A percentile compares a stretch with the other conserved stretches of the same genome.
Conservation (phyloP, 2,888 invertebrate species). For the Cheilosia urbana region DNA sequence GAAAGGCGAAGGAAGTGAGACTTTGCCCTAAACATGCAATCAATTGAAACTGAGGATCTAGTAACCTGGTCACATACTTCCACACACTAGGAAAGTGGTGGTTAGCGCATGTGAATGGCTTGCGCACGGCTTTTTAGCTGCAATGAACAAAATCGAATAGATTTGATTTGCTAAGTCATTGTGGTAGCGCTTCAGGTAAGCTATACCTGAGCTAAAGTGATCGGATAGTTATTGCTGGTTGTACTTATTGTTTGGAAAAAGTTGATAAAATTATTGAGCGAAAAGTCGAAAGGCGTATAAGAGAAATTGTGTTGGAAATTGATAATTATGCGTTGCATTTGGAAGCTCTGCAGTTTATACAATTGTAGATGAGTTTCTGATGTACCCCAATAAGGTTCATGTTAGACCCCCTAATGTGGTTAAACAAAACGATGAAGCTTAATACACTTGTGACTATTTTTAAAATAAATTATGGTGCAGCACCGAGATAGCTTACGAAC, state of each 20-base stretch:
- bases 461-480: too few species aligned
- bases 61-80: conserved; percentile 48
- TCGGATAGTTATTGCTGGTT: conserved; percentile 16
- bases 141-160: conserved; percentile 39
- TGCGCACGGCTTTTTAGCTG: conserved; percentile 9
- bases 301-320: conserved; percentile 14
- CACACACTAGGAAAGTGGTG: conserved; percentile 1
- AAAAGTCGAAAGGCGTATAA: conserved; percentile 49
- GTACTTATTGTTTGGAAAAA: conserved; percentile 43
- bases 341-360: not conserved
- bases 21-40: conserved; percentile 63
- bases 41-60: conserved; percentile 44
- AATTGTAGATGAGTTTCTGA: not conserved
- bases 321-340: conserved; percentile 21
- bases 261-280: conserved; percentile 52
- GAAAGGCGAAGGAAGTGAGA: conserved; percentile 40
- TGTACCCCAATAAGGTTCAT: too few species aligned
- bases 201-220: conserved; percentile 45
- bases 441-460: too few species aligned
- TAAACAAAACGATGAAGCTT: too few species aligned
- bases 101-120: conserved; percentile 52
- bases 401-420: too few species aligned
- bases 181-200: conserved; percentile 22
- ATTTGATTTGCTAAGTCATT: conserved; percentile 50
- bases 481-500: too few species aligned